These are phyloP conservation scores for Sebastes glaucus DNA, from an alignment of 2,797 vertebrate species.

Conservation along the genomic window DNA sequence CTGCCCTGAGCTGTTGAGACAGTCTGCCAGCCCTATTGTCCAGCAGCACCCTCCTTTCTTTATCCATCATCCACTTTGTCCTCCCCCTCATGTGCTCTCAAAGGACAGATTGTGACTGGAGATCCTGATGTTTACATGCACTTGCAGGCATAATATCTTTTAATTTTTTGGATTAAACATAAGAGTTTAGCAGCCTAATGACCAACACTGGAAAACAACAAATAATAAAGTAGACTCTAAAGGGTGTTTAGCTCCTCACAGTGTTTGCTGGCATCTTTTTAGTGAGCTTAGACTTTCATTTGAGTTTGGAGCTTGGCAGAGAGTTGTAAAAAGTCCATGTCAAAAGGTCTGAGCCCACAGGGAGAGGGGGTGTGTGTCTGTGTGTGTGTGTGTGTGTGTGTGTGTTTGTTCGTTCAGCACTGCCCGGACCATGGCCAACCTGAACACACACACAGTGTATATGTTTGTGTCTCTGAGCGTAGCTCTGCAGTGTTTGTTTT, in stretches of 20 bases:
- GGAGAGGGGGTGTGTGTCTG: background rate
- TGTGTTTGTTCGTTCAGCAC: constrained; percentile 23
- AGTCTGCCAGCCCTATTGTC: constrained; percentile 73
- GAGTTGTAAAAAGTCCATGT: constrained; percentile 41
- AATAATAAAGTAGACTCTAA: background rate
- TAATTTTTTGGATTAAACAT: background rate
- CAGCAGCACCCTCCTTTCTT: constrained; percentile 66
- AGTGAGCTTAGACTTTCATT: constrained; percentile 13
- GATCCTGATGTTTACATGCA: constrained; percentile 20
- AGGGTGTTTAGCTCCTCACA: background rate
- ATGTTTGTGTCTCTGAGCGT: constrained; percentile 60
- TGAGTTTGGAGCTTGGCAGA: constrained; percentile 11
- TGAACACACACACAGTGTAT: constrained; percentile 47
- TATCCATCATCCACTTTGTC: constrained; percentile 56
- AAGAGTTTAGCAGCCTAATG: background rate
- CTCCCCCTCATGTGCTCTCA: background rate
- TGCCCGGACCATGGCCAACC: constrained; percentile 19
- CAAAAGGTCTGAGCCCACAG: constrained; percentile 34
- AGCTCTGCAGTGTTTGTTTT: constrained; percentile 69
- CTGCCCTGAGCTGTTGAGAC: constrained; percentile 74
- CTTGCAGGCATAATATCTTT: background rate
- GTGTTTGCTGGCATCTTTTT: constrained; percentile 10
- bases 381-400: background rate
- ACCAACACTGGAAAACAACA: background rate
- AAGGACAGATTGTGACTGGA: constrained; percentile 32